Evolutionary conservation across 2,888 invertebrate genomes (phyloP).

Genomic region (Apotomis betuletana): DNA sequence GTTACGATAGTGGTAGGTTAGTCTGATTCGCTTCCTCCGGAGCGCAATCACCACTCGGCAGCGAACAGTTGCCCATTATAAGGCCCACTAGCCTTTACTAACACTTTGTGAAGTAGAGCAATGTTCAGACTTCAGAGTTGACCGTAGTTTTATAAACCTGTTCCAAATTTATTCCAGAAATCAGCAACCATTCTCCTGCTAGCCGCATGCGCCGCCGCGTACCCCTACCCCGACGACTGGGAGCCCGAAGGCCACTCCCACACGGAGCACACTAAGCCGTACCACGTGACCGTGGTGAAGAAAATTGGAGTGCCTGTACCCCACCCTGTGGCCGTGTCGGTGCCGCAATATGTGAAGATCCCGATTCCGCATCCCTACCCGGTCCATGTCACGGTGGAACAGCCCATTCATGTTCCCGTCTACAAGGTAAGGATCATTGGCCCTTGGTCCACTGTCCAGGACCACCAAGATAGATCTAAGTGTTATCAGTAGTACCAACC

Average conservation of each 20-base stretch:
- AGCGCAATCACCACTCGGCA: too few relatives aligned
- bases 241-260: constrained; percentile 85
- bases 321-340: constrained; percentile 88
- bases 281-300: constrained; percentile 88
- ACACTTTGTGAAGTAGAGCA: too few relatives aligned
- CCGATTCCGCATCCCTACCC: constrained; percentile 90
- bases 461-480: too few relatives aligned
- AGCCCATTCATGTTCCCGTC: constrained; percentile 88
- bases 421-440: constrained; percentile 80
- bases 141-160: too few relatives aligned
- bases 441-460: too few relatives aligned
- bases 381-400: constrained; percentile 88
- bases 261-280: constrained; percentile 87
- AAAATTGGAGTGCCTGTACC: constrained; percentile 89
- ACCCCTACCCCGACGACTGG: constrained; percentile 72
- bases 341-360: constrained; percentile 87
- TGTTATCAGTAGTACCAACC: too few relatives aligned
- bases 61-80: too few relatives aligned
- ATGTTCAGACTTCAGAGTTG: too few relatives aligned
- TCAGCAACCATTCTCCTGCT: constrained; percentile 72
- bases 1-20: too few relatives aligned
- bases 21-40: too few relatives aligned
- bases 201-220: constrained; percentile 61
- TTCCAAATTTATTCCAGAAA: constrained; percentile 59
- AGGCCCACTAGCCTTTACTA: too few relatives aligned